Evolutionary conservation across 1,140 invertebrate genomes (phyloP).

Genomic region (Drosophila pseudoananassae): DNA sequence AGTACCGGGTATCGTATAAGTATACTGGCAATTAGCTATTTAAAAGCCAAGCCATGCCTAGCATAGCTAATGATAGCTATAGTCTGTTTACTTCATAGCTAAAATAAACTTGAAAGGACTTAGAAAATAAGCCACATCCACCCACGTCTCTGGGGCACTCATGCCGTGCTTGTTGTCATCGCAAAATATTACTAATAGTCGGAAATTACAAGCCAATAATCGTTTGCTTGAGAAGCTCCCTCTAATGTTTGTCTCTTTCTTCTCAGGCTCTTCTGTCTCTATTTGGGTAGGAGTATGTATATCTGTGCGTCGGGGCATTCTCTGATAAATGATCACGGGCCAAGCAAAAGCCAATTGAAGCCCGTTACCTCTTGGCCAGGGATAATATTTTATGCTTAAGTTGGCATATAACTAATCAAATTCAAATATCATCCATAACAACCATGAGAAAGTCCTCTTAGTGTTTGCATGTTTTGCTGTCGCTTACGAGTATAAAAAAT

Average conservation of each 20-base stretch:
- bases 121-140: background rate
- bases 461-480: no score
- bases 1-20: no score
- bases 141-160: conserved; percentile 29
- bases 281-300: conserved; percentile 36
- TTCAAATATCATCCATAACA: conserved; percentile 27
- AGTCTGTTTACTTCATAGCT: no score
- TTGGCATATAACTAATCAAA: conserved; percentile 72
- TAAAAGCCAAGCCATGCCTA: no score
- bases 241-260: conserved; percentile 6
- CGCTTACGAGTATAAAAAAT: no score
- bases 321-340: conserved; percentile 49
- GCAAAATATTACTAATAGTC: conserved; percentile 81
- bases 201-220: conserved; percentile 78
- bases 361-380: conserved; percentile 44
- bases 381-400: conserved; percentile 64
- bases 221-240: conserved; percentile 60
- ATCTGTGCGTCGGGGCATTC: conserved; percentile 33
- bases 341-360: conserved; percentile 40
- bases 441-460: conserved; percentile 16
- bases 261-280: conserved; percentile 4
- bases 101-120: conserved; percentile 8
- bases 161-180: conserved; percentile 70
- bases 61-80: no score
- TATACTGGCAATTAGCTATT: no score